Evolutionary conservation across 1,140 invertebrate species (phyloP), one percentile per base, ranked within the genome.

Genomic region (Microplitis mediator): DNA sequence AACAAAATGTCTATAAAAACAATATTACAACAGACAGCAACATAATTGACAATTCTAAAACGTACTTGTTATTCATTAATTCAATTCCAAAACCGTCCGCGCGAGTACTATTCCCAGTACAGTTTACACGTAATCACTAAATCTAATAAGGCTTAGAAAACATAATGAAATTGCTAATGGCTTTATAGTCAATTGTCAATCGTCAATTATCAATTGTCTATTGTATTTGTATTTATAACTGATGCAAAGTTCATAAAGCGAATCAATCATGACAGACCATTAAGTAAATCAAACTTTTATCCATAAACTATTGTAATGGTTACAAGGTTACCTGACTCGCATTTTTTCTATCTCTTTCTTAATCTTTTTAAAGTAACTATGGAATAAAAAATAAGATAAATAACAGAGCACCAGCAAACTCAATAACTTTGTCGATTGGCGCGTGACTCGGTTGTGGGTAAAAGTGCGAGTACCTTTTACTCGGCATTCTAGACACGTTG

Each of bases 271-370:
- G 35, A 52, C 65, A 74, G 39, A 58, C 8, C 63, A 51, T 2
- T 8, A 45, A 45, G 11, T 45, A 45, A 45, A 45, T 45, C 39
- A 16, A 31, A 69, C 64, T 31, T 72, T 71, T 65, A 72, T 75
- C 69, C 16, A 14, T 67, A 70, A 51, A 45, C 39, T 45, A 75
- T 76, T 34, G 76, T 69, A 80, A 79, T 79, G 75, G 78, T 78
- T 77, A 79, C 77, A 79, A 79, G 78, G 78, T 73, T 78, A 23
- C 9, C 8, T 74, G 56, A 36, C 63, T 77, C 74, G 77, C 69
- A 72, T 71, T 74, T 45, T 72, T 16, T 23, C 16, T 58, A 3
- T 58, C 16, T 23, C 56, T 23, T 9, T 31, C 14, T 16, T 58
- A 31, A 9, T 58, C 56, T 31, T 31, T 23, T 58, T 58, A 58